phyloP scores from a whole-genome alignment of 2,888 invertebrate genomes.

The Erebia ligea region DNA sequence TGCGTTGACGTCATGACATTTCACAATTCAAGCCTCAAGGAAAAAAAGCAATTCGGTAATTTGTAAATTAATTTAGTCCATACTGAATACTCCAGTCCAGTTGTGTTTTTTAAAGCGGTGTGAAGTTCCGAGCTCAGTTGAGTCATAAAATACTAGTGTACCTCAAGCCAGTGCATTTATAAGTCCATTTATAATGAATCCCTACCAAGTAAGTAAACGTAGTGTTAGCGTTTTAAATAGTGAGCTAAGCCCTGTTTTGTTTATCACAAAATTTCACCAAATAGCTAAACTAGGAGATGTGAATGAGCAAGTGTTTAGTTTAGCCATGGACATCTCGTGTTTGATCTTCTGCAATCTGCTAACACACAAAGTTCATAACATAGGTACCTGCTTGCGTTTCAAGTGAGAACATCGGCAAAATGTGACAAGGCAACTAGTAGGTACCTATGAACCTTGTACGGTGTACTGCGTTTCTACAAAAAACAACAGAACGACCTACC shows the following conservation, averaged over 20 bases:
- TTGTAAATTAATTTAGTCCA: too few species aligned
- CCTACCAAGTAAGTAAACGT: constrained; percentile 58
- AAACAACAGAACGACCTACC: too few species aligned
- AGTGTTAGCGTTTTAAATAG: constrained; percentile 14
- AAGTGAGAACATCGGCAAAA: neutral
- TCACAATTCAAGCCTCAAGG: too few species aligned
- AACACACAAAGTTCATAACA: neutral
- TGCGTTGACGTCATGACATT: too few species aligned
- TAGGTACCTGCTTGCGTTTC: neutral
- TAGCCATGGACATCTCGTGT: neutral
- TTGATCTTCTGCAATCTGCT: neutral
- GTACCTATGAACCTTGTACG: too few species aligned
- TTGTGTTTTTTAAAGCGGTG: constrained; percentile 6
- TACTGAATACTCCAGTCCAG: too few species aligned
- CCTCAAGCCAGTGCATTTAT: constrained; percentile 11
- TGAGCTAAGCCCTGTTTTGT: constrained; percentile 57
- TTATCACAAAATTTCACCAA: constrained; percentile 61
- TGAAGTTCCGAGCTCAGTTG: neutral
- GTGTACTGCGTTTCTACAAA: too few species aligned
- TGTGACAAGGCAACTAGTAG: too few species aligned
- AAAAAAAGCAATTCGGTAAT: too few species aligned
- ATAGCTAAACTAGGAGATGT: constrained; percentile 16
- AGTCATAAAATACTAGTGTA: constrained; percentile 11
- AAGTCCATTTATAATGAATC: constrained; percentile 62
- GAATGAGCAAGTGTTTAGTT: neutral